Percentiles rank a stretch among this genome's conserved stretches.
phyloP scores from a whole-genome alignment of 2,888 invertebrate genomes.

The Galerucella nymphaeae region DNA sequence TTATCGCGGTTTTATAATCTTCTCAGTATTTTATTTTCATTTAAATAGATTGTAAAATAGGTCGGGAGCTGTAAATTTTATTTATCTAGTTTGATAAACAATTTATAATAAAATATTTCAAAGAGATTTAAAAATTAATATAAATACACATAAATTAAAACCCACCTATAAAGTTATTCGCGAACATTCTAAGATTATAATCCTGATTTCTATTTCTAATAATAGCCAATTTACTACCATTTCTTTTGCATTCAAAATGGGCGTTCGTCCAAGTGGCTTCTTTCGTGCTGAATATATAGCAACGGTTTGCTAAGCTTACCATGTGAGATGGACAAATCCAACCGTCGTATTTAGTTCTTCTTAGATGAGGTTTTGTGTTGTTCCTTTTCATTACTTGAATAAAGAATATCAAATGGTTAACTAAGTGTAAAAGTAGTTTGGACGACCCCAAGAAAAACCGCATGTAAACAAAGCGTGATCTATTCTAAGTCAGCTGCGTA shows the following conservation, averaged over 20 bases:
- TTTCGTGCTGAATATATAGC: slow-evolving; percentile 57
- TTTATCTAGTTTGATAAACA: neutral
- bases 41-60: slow-evolving; percentile 4
- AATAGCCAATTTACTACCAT: slow-evolving; percentile 53
- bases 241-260: slow-evolving; percentile 55
- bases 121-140: neutral
- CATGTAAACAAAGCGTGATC: too few species aligned
- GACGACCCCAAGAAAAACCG: too few species aligned
- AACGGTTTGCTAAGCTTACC: slow-evolving; percentile 55
- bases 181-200: slow-evolving; percentile 52
- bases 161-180: slow-evolving; percentile 54
- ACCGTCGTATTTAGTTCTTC: slow-evolving; percentile 36
- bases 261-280: slow-evolving; percentile 56
- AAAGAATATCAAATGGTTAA: slow-evolving; percentile 8
- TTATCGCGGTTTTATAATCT: neutral
- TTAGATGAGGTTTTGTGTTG: slow-evolving; percentile 27
- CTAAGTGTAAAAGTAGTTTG: neutral
- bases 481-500: too few species aligned
- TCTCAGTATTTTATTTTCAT: neutral
- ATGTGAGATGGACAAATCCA: slow-evolving; percentile 55
- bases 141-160: neutral
- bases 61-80: neutral
- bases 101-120: slow-evolving; percentile 2
- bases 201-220: slow-evolving; percentile 53
- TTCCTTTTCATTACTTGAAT: slow-evolving; percentile 40